These are phyloP conservation scores for Nysson spinosus DNA, from an alignment of 2,888 invertebrate species.

Conservation along the genomic window DNA sequence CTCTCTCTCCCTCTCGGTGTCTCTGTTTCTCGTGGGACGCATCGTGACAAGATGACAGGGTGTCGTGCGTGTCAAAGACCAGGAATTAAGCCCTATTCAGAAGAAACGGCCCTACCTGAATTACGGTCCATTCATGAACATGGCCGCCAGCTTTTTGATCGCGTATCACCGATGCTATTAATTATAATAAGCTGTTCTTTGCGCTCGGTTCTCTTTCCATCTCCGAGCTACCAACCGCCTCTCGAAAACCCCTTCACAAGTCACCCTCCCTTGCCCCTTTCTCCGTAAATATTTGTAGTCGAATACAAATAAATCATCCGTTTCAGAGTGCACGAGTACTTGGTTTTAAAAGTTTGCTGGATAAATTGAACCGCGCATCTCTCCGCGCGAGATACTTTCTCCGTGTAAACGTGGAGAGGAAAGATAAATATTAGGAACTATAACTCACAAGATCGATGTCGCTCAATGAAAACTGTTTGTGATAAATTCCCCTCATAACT, in stretches of 20 bases:
- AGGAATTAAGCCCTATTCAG: constrained; percentile 73
- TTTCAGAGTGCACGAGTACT: constrained; percentile 37
- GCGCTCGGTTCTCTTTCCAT: constrained; percentile 5
- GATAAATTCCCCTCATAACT: not conserved
- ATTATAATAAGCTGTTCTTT: constrained; percentile 64
- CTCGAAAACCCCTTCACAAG: not conserved
- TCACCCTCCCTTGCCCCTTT: not conserved
- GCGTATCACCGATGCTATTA: constrained; percentile 57
- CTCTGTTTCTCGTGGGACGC: too few relatives aligned
- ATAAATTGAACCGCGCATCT: not conserved
- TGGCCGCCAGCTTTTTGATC: constrained; percentile 59
- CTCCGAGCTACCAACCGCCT: not conserved
- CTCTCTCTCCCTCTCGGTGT: constrained; percentile 5
- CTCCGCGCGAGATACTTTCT: not conserved
- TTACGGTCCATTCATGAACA: constrained; percentile 72
- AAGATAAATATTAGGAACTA: too few relatives aligned
- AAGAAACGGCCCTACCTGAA: constrained; percentile 68
- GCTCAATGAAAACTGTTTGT: too few relatives aligned
- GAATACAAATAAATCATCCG: constrained; percentile 65
- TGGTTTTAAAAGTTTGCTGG: constrained; percentile 34
- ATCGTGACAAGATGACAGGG: constrained; percentile 45
- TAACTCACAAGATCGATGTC: too few relatives aligned
- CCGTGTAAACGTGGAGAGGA: not conserved
- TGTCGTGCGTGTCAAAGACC: constrained; percentile 50
- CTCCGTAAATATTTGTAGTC: constrained; percentile 62